A percentile compares a stretch with the other conserved stretches of the same genome.
phyloP scores from a whole-genome alignment of 1,140 invertebrate species.

The Nephotettix cincticeps region DNA sequence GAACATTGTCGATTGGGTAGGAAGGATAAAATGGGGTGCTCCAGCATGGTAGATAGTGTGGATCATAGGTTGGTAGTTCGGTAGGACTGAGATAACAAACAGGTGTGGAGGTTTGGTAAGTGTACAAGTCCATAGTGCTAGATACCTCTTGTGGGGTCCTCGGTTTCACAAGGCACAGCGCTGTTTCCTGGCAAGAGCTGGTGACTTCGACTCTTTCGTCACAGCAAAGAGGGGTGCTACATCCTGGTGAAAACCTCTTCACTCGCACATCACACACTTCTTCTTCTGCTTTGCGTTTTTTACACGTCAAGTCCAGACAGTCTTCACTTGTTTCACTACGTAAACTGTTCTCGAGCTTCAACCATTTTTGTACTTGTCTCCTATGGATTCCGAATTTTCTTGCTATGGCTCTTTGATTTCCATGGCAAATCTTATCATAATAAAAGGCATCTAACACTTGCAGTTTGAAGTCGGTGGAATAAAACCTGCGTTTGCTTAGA shows the following conservation, averaged over 20 bases:
- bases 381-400: slow-evolving; percentile 61
- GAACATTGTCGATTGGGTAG: background rate
- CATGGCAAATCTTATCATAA: slow-evolving; percentile 52
- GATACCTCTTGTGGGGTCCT: slow-evolving; percentile 3
- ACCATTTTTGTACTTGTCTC: slow-evolving; percentile 64
- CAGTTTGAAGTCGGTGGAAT: slow-evolving; percentile 54
- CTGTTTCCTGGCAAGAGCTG: slow-evolving; percentile 39
- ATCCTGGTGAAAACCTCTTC: slow-evolving; percentile 35
- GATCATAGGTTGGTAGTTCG: slow-evolving; percentile 11
- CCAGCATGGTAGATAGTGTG: background rate
- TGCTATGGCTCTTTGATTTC: slow-evolving; percentile 61
- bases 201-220: slow-evolving; percentile 27
- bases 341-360: slow-evolving; percentile 55
- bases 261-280: background rate
- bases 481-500: slow-evolving; percentile 51
- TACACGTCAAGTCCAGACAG: slow-evolving; percentile 26
- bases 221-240: slow-evolving; percentile 39
- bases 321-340: slow-evolving; percentile 45
- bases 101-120: slow-evolving; percentile 18
- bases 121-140: slow-evolving; percentile 13
- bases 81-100: slow-evolving; percentile 16
- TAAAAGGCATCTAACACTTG: slow-evolving; percentile 55
- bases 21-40: slow-evolving; percentile 11
- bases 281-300: slow-evolving; percentile 23
- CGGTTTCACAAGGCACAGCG: slow-evolving; percentile 41